Percentiles rank a stretch among this genome's conserved stretches.
Conservation (phyloP, 2,113 vertebrate genomes). For the Zosterops borbonicus region DNA sequence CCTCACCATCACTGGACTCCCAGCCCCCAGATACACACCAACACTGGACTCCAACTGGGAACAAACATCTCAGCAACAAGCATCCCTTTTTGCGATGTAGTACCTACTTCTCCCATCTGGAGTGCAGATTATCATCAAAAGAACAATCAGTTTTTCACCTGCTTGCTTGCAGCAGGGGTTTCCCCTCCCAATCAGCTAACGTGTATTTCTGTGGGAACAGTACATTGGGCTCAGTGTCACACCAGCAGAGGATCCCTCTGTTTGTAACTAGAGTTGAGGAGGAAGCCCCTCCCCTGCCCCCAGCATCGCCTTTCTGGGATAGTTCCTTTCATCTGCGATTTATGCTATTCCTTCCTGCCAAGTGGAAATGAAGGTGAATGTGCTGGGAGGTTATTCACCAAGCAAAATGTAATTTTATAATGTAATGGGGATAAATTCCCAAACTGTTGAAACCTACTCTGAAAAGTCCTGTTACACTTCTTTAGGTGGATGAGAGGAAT, state of each 20-base stretch:
- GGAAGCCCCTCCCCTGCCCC: neutral
- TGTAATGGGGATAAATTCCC: neutral
- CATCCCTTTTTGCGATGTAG: neutral
- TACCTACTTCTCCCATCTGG: neutral
- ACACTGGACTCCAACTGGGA: too few species aligned
- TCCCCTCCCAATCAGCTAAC: neutral
- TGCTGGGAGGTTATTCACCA: neutral
- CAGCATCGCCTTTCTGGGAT: neutral
- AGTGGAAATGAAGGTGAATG: neutral
- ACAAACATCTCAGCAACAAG: neutral
- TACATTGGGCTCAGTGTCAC: neutral
- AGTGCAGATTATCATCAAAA: neutral
- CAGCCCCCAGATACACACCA: neutral
- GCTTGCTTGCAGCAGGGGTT: neutral
- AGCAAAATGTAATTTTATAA: neutral
- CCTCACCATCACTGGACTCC: fast-evolving
- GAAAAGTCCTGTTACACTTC: neutral
- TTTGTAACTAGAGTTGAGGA: neutral
- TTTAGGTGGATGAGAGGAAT: neutral
- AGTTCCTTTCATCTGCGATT: neutral
- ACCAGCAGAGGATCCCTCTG: neutral
- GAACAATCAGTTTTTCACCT: neutral
- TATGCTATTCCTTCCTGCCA: neutral
- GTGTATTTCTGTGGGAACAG: neutral
- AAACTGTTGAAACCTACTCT: neutral